Evolutionary conservation across 2,113 vertebrate species (phyloP), one percentile per base, ranked within the genome.

Genomic region (Edolisoma coerulescens): DNA sequence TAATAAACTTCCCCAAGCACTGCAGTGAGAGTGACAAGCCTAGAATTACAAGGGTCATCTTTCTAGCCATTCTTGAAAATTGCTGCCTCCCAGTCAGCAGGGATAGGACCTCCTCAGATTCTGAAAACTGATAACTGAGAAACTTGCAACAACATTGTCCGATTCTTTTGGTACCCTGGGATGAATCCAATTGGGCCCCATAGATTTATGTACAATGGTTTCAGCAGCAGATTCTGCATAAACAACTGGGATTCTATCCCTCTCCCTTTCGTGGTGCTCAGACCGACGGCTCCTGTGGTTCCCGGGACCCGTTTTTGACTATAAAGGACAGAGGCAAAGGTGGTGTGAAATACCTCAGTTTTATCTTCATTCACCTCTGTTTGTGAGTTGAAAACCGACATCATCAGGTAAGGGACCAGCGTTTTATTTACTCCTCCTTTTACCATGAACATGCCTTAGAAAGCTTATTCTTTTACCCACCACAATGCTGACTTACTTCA

Each of bases 211-310:
- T 14, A 30, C 13, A n/a, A 10, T 10, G 22, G 19, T 22, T 74
- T 22, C 49, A 91, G 22, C 33, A 64, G 22, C 2, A 91, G 86
- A 74, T 41, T 23, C 16, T 41, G 10, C 45, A 54, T 6, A n/a
- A 83, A 65, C 22, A 69, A 10, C 5, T 13, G 23, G 5, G 5
- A 63, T 6, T 12, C 13, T 65, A 42, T 52, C 3, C 21, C 2
- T 73, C 6, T 21, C 24, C 7, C 2, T 37, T 11, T 4, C 0
- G 0, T 49, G 4, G 47, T 47, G 5, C 18, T 49, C 18, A 16
- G 54, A 49, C 4, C 3, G 21, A 47, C 2, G 13, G 28, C 9
- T 68, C 13, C 42, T 53, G 19, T 5, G 8, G 3, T 70, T 27
- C 15, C 63, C 61, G 20, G 6, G 19, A 2, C 3, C 13, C n/a